phyloP scores from a whole-genome alignment of 2,888 invertebrate genomes.

The Onthophagus sagittarius region DNA sequence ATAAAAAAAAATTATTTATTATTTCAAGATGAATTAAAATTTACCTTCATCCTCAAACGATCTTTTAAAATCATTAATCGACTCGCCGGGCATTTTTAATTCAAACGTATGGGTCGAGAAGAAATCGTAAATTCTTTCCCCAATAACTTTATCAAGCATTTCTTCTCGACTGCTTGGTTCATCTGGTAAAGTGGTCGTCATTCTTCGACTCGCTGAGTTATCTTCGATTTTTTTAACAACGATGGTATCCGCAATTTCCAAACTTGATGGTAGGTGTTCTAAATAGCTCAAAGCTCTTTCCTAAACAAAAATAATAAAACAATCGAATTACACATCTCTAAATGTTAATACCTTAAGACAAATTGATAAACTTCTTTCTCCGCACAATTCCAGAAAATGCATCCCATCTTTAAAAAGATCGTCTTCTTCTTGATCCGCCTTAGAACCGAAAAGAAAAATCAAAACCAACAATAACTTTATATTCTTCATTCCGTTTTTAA shows the following conservation, averaged over 20 bases:
- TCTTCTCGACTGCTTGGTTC: slow-evolving; percentile 70
- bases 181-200: slow-evolving; percentile 57
- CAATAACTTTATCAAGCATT: slow-evolving; percentile 66
- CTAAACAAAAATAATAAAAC: slow-evolving; percentile 47
- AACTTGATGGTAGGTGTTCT: slow-evolving; percentile 57
- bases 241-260: slow-evolving; percentile 63
- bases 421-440: slow-evolving; percentile 47
- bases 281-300: slow-evolving; percentile 69
- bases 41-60: slow-evolving; percentile 68
- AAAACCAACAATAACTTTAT: slow-evolving; percentile 41
- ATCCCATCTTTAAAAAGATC: slow-evolving; percentile 61
- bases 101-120: slow-evolving; percentile 76
- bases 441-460: slow-evolving; percentile 46
- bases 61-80: slow-evolving; percentile 69
- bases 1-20: neutral
- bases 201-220: slow-evolving; percentile 34
- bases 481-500: slow-evolving; percentile 13
- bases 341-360: slow-evolving; percentile 80
- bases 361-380: slow-evolving; percentile 61
- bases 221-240: slow-evolving; percentile 52
- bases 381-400: slow-evolving; percentile 68
- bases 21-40: neutral
- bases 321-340: slow-evolving; percentile 34
- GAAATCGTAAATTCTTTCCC: slow-evolving; percentile 72
- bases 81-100: slow-evolving; percentile 72